Percentiles rank a stretch among this genome's conserved stretches.
Conservation (phyloP, 2,797 vertebrate species). For the Phalloptychus januarius region DNA sequence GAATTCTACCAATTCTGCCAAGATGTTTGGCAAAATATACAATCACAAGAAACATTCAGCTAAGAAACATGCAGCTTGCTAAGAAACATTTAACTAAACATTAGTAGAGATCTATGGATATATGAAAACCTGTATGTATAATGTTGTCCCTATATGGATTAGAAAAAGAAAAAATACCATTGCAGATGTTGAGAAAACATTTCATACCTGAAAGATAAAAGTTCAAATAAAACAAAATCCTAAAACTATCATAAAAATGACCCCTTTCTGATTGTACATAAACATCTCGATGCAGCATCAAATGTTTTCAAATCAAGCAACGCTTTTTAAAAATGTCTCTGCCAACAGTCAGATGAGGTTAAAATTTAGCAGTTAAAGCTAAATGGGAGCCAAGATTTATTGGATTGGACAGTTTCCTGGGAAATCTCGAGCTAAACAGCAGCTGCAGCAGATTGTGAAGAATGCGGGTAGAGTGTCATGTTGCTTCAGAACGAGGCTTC, state of each 20-base stretch:
- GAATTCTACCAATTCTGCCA: not conserved
- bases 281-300: not conserved
- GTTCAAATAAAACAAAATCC: not conserved
- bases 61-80: not conserved
- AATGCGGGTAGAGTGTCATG: slow-evolving; percentile 6
- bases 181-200: not conserved
- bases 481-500: slow-evolving; percentile 16
- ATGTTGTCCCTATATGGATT: not conserved
- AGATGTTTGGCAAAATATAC: not conserved
- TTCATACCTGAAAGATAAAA: not conserved
- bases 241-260: not conserved
- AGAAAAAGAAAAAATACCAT: not conserved
- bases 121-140: not conserved
- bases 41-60: not conserved
- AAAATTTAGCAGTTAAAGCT: not conserved
- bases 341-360: not conserved
- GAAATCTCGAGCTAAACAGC: slow-evolving; percentile 2
- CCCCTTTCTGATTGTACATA: not conserved
- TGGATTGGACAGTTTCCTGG: not conserved
- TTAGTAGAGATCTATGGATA: not conserved
- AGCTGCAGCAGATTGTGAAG: slow-evolving; percentile 18
- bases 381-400: not conserved
- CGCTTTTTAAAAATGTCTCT: not conserved
- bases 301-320: not conserved
- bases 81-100: not conserved